phyloP scores from a whole-genome alignment of 2,888 invertebrate species.

The Ophion ventricosus region DNA sequence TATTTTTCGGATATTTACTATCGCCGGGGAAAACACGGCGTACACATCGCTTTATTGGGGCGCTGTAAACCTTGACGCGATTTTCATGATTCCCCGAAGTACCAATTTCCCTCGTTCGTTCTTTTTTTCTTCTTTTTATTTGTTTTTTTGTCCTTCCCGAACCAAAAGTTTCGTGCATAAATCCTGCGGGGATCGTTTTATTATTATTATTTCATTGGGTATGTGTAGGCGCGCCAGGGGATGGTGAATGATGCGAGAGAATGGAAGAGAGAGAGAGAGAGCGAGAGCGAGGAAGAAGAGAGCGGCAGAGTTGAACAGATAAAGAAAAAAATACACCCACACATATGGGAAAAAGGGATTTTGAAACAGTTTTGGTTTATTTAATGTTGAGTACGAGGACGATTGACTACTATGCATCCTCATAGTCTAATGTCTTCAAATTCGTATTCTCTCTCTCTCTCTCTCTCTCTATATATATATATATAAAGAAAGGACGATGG shows the following conservation, averaged over 20 bases:
- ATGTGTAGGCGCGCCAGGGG: constrained; percentile 27
- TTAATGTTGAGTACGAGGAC: background rate
- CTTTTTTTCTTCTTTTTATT: background rate
- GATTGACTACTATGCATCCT: background rate
- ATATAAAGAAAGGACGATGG: background rate
- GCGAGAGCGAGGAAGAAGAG: constrained; percentile 5
- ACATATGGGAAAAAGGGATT: too few relatives aligned
- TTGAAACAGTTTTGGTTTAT: background rate
- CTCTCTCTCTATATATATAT: background rate
- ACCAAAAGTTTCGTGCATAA: constrained; percentile 33
- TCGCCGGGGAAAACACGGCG: background rate
- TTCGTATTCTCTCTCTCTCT: background rate
- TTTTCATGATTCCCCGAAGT: constrained; percentile 16
- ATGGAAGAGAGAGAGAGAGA: constrained; percentile 7
- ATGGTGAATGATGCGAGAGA: constrained; percentile 42
- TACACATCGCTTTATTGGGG: constrained; percentile 28
- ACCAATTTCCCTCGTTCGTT: constrained; percentile 22
- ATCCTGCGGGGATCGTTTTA: constrained; percentile 48
- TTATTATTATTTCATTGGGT: constrained; percentile 60
- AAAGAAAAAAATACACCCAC: background rate
- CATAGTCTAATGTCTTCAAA: background rate
- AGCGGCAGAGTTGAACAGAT: background rate
- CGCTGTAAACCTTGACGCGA: constrained; percentile 22
- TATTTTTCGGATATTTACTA: background rate
- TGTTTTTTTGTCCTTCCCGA: constrained; percentile 3